A percentile compares a stretch with the other conserved stretches of the same genome.
phyloP scores from a whole-genome alignment of 2,888 invertebrate species.

The Tiphia femorata region DNA sequence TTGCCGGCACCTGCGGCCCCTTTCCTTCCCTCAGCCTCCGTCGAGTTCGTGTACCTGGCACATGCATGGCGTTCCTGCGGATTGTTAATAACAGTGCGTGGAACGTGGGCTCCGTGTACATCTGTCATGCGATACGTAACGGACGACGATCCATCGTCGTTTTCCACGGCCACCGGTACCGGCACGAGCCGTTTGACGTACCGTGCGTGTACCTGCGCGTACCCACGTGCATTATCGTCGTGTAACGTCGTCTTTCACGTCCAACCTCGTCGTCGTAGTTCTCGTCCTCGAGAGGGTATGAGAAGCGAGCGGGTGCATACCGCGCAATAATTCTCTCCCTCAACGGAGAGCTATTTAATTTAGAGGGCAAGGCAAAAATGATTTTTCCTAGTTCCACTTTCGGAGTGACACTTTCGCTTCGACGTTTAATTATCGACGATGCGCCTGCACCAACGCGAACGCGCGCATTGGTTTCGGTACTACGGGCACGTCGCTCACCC shows the following conservation, averaged over 20 bases:
- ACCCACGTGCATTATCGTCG: slow-evolving; percentile 16
- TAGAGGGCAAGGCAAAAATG: no score
- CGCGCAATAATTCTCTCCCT: no score
- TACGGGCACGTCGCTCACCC: no score
- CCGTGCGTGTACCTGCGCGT: neutral
- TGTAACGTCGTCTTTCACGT: slow-evolving; percentile 22
- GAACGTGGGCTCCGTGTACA: neutral
- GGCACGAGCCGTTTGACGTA: neutral
- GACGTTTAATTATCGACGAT: no score
- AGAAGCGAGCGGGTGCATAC: no score
- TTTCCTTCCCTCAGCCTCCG: no score
- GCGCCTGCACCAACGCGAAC: no score
- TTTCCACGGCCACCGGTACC: slow-evolving; percentile 6
- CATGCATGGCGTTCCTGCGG: neutral
- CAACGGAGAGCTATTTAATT: no score
- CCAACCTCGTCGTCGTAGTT: slow-evolving; percentile 9
- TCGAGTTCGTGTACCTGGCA: no score
- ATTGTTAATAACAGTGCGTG: neutral
- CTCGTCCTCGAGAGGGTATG: neutral
- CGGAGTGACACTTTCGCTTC: no score
- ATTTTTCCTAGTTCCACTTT: no score
- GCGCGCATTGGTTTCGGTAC: no score
- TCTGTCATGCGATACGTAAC: neutral
- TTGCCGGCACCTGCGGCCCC: neutral
- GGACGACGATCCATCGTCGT: slow-evolving; percentile 7